These are phyloP conservation scores for Apodemus agrarius DNA, from an alignment of 2,797 vertebrate species.

Conservation along the genomic window DNA sequence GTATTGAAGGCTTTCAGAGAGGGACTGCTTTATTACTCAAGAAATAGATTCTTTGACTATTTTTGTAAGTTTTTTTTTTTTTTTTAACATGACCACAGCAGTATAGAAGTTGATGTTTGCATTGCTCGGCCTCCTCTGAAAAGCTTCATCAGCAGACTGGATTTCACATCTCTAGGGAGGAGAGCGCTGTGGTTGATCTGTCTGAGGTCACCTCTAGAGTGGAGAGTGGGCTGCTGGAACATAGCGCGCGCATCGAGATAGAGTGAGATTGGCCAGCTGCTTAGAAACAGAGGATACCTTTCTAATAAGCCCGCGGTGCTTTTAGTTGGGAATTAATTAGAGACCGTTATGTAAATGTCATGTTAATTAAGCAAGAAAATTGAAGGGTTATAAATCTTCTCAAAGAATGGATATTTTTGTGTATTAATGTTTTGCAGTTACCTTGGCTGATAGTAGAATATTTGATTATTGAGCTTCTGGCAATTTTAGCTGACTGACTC, in stretches of 20 bases:
- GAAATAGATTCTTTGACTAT: not conserved
- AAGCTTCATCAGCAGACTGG: constrained; percentile 2
- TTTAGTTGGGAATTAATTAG: constrained; percentile 85
- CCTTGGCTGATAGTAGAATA: constrained; percentile 64
- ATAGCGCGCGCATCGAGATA: constrained; percentile 70
- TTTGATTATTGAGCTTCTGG: constrained; percentile 71
- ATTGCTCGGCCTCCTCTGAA: not conserved
- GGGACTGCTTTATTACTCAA: constrained; percentile 8
- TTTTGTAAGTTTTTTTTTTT: constrained; percentile 53
- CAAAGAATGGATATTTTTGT: constrained; percentile 77
- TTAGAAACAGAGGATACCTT: constrained; percentile 82
- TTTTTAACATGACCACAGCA: constrained; percentile 11
- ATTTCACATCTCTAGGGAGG: not conserved
- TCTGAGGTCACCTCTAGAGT: constrained; percentile 58
- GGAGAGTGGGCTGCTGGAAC: constrained; percentile 47
- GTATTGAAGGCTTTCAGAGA: constrained; percentile 40
- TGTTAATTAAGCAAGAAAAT: constrained; percentile 86
- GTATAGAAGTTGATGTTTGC: constrained; percentile 8
- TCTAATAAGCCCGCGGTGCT: constrained; percentile 82
- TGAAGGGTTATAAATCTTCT: constrained; percentile 83
- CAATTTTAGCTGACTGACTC: constrained; percentile 71
- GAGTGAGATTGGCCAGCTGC: constrained; percentile 82
- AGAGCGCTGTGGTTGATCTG: not conserved
- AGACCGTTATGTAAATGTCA: constrained; percentile 87
- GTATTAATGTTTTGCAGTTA: constrained; percentile 76